phyloP scores from a whole-genome alignment of 2,113 vertebrate species.

The Rousettus leschenaultii region DNA sequence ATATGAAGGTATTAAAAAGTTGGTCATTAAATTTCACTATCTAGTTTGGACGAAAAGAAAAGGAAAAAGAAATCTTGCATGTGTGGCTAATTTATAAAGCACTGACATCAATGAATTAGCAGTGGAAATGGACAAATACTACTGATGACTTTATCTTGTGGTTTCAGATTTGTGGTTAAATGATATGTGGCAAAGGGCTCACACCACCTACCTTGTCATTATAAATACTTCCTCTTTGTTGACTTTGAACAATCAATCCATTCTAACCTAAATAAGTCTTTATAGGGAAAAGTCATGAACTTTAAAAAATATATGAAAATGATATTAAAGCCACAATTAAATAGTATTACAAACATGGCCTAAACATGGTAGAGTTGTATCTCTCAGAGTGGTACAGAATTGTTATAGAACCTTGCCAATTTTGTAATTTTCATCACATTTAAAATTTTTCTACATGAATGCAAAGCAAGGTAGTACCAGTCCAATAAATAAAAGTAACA shows the following conservation, averaged over 20 bases:
- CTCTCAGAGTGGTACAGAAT: neutral
- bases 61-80: neutral
- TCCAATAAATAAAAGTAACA: neutral
- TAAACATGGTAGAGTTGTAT: neutral
- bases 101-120: neutral
- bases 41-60: neutral
- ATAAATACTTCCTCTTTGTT: conserved; percentile 26
- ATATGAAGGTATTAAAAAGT: neutral
- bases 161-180: conserved; percentile 35
- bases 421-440: neutral
- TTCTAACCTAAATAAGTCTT: neutral
- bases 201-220: neutral
- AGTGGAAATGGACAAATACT: neutral
- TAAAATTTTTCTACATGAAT: neutral
- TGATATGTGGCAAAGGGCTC: conserved; percentile 15
- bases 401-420: neutral
- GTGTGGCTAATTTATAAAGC: neutral
- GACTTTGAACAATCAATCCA: neutral
- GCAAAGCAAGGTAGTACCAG: neutral
- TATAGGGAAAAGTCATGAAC: neutral
- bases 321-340: neutral
- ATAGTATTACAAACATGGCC: neutral
- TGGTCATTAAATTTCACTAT: neutral
- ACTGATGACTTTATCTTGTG: neutral
- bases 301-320: neutral